Conservation (phyloP, 1,140 invertebrate species). For the Sipha flava region DNA sequence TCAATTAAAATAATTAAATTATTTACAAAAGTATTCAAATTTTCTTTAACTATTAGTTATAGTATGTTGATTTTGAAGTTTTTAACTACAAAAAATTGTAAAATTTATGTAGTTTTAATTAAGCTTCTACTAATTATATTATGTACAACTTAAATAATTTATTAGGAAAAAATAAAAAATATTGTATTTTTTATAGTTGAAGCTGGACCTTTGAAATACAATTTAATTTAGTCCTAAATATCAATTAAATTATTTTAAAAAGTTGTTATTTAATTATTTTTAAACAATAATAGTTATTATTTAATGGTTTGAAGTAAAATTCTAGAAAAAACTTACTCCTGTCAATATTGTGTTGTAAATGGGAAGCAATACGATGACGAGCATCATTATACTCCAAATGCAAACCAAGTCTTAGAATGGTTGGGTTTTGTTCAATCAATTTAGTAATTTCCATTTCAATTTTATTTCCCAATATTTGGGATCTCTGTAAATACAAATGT, state of each 20-base stretch:
- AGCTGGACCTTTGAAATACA: background rate
- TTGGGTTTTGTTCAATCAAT: slow-evolving; percentile 85
- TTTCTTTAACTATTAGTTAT: no score
- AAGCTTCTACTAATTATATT: no score
- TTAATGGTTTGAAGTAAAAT: no score
- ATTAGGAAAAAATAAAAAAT: no score
- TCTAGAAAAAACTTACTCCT: slow-evolving; percentile 64
- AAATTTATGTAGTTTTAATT: no score
- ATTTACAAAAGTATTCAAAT: no score
- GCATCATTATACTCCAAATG: slow-evolving; percentile 95
- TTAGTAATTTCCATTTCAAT: slow-evolving; percentile 96
- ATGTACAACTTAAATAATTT: no score
- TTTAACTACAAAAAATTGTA: no score
- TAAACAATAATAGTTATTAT: background rate
- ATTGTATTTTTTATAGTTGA: background rate
- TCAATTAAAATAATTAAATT: no score
- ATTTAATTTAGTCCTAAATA: background rate
- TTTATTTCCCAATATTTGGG: slow-evolving; percentile 89
- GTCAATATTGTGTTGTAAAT: slow-evolving; percentile 93
- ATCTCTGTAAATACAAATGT: slow-evolving; percentile 58
- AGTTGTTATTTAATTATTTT: background rate
- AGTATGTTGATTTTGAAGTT: no score
- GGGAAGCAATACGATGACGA: slow-evolving; percentile 80
- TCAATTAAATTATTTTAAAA: background rate
- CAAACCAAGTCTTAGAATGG: slow-evolving; percentile 80